Base-by-base conservation (phyloP, 2,888 invertebrate species). In the Drosophila prostipennis region DNA sequence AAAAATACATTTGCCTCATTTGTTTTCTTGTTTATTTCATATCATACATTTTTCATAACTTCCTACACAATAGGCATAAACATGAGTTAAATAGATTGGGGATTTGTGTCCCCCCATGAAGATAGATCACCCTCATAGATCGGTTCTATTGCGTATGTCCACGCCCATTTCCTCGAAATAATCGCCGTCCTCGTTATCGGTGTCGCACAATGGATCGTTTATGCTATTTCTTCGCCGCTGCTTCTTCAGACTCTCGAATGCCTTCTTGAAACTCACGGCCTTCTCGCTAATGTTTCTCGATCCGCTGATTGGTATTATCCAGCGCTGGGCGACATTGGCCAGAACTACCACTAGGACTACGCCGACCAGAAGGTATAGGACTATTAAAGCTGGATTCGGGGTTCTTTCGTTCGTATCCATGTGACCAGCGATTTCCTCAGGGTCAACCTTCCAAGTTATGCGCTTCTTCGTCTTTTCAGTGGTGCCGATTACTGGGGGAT, bases 91-190 rank as follows among this genome's bases (percentile, higher is more conserved):
- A 16, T 3, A 23, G 7, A 23, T n/a, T 13, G 43, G 7, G 40
- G 10, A 3, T 40, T 40, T 6, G 19, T 5, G 0, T 5, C 5
- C 26, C 26, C 11, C 16, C 11, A 39, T 14, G 4, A 16, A 1
- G 10, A 19, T 6, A 6, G 6, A 11, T 13, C 6, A 16, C 10
- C 7, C 11, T 45, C 37, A 80, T 7, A 73, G 67, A 39, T 76
- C 64, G 0, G 75, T 63, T 2, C 64, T 55, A 43, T 61, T 53
- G 14, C 77, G 60, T 51, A 69, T 71, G 49, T 86, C 72, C 32
- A 78, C 76, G 51, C 71, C 75, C 68, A 77, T 68, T 42, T 81
- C 85, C 56, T 70, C 81, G 8, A 53, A 53, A 4, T 67, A 59
- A 1, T 64, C 72, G 6, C 13, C 59, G 11, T 46, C 55, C 10